Evolutionary conservation across 1,140 invertebrate species (phyloP).

Genomic region (Paraescarpia echinospica): DNA sequence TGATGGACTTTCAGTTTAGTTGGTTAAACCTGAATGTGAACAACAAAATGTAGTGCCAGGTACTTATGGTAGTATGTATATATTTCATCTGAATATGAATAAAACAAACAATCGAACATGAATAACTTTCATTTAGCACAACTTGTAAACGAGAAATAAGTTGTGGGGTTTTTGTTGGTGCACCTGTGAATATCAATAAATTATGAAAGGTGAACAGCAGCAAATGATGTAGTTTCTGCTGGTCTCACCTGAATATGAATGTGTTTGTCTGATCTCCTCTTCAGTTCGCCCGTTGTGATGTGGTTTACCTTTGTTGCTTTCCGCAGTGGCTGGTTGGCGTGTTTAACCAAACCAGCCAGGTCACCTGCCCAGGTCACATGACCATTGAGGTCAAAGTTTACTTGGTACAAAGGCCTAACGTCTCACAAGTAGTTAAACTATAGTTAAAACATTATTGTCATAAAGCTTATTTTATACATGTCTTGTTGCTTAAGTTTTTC

Average conservation of each 20-base stretch:
- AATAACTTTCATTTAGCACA: too few species aligned
- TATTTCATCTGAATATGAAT: too few species aligned
- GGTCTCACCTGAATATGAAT: not conserved
- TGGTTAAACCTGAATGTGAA: too few species aligned
- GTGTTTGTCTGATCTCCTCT: not conserved
- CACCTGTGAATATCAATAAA: too few species aligned
- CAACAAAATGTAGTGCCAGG: too few species aligned
- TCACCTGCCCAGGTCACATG: not conserved
- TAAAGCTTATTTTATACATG: not conserved
- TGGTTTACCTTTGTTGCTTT: not conserved
- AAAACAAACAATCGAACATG: too few species aligned
- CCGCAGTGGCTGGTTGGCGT: not conserved
- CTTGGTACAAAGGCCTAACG: not conserved
- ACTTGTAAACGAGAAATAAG: too few species aligned
- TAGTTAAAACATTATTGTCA: not conserved
- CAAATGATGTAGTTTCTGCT: not conserved
- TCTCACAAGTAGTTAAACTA: not conserved
- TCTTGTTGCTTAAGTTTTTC: too few species aligned
- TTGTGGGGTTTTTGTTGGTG: too few species aligned
- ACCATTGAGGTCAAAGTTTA: not conserved
- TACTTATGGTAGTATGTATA: too few species aligned
- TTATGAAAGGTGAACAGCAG: not conserved
- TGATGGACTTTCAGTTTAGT: too few species aligned
- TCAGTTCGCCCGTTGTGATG: not conserved
- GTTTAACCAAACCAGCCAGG: not conserved